phyloP scores from a whole-genome alignment of 2,888 invertebrate species.

The Chrysina gloriosa region DNA sequence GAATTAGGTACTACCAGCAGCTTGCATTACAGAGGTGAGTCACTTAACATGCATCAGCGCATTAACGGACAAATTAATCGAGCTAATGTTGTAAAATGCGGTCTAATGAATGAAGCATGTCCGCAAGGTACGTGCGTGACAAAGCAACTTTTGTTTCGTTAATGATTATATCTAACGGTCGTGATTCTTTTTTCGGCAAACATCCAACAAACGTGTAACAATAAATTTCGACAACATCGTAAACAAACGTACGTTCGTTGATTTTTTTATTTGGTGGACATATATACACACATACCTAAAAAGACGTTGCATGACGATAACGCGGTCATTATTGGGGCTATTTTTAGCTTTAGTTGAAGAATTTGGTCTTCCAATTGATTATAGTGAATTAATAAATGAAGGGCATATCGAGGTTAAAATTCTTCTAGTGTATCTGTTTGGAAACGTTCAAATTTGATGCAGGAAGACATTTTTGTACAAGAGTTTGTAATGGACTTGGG shows the following conservation, averaged over 20 bases:
- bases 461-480: too few relatives aligned
- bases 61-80: constrained; percentile 37
- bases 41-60: constrained; percentile 36
- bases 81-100: constrained; percentile 31
- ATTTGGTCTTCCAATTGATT: too few relatives aligned
- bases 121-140: constrained; percentile 41
- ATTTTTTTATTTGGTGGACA: not conserved
- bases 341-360: too few relatives aligned
- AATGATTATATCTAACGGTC: constrained; percentile 35
- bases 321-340: too few relatives aligned
- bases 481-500: too few relatives aligned
- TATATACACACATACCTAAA: not conserved
- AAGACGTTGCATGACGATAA: not conserved
- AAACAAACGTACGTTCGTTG: constrained; percentile 14
- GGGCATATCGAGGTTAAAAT: too few relatives aligned
- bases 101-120: constrained; percentile 37
- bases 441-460: too few relatives aligned
- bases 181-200: constrained; percentile 34
- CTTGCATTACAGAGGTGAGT: constrained; percentile 7
- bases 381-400: too few relatives aligned
- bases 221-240: constrained; percentile 35
- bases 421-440: too few relatives aligned
- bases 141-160: constrained; percentile 41
- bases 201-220: constrained; percentile 31
- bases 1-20: constrained; percentile 12